Evolutionary conservation across 2,797 vertebrate species (phyloP).

Genomic region (Leuciscus waleckii): DNA sequence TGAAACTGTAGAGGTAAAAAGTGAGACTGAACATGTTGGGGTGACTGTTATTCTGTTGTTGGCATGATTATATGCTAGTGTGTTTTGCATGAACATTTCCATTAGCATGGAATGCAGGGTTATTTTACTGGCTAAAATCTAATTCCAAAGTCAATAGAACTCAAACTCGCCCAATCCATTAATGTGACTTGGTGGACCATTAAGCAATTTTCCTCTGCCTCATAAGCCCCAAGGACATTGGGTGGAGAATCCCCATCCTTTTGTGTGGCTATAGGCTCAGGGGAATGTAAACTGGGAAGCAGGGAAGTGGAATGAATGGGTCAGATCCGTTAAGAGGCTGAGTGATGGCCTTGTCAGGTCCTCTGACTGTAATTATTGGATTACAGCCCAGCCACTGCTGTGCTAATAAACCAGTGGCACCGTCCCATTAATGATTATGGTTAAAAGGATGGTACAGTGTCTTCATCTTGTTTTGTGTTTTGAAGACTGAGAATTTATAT

Average conservation of each 20-base stretch:
- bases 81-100: conserved; percentile 14
- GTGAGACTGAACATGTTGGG: background rate
- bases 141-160: conserved; percentile 32
- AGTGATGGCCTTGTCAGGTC: conserved; percentile 63
- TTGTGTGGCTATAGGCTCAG: conserved; percentile 4
- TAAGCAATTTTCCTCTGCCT: conserved; percentile 26
- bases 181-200: conserved; percentile 31
- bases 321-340: conserved; percentile 42
- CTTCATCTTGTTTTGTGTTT: conserved; percentile 20
- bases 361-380: conserved; percentile 69
- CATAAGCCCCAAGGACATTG: conserved; percentile 24
- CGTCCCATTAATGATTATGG: conserved; percentile 38
- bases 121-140: conserved; percentile 19
- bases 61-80: background rate
- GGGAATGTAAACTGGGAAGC: conserved; percentile 19
- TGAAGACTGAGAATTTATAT: background rate
- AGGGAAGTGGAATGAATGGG: conserved; percentile 32
- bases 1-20: background rate
- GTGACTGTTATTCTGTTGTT: background rate
- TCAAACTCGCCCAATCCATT: conserved; percentile 28
- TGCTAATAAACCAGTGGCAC: conserved; percentile 56
- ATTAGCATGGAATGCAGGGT: conserved; percentile 8
- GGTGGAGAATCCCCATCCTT: conserved; percentile 3
- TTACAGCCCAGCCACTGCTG: conserved; percentile 66
- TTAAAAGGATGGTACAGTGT: background rate